Evolutionary conservation across 2,113 vertebrate species (phyloP).

Genomic region (Myiozetetes cayanensis): DNA sequence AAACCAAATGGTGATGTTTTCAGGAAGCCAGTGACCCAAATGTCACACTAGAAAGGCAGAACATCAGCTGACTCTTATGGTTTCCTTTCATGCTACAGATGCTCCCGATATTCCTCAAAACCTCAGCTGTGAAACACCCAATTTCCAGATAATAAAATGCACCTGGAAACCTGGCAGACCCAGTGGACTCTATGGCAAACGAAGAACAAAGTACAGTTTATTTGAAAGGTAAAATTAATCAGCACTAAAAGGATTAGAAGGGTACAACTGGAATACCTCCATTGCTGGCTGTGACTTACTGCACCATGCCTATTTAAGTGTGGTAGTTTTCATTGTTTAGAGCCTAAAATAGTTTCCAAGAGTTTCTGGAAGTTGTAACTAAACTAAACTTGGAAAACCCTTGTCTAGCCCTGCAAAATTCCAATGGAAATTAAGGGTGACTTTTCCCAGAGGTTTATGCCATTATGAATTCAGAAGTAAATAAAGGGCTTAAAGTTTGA

Average conservation of each 20-base stretch:
- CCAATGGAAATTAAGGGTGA: background rate
- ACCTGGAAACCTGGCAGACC: constrained; percentile 72
- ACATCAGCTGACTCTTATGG: background rate
- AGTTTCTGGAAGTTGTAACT: background rate
- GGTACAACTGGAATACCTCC: background rate
- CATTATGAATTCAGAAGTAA: background rate
- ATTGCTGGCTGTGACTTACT: background rate
- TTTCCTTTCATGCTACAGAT: constrained; percentile 58
- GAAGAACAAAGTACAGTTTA: constrained; percentile 70
- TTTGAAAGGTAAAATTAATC: constrained; percentile 71
- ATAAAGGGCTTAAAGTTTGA: background rate
- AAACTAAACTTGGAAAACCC: background rate
- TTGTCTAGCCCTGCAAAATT: background rate
- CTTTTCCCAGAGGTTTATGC: background rate
- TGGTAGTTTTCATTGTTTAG: background rate
- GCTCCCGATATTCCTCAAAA: constrained; percentile 75
- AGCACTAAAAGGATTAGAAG: background rate
- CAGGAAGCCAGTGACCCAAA: background rate
- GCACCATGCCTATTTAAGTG: background rate
- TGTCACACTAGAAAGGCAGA: background rate
- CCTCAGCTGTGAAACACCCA: constrained; percentile 75
- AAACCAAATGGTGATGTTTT: background rate
- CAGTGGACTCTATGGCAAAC: constrained; percentile 61
- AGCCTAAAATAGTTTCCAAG: background rate
- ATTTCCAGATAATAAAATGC: constrained; percentile 71